Evolutionary conservation across 2,888 invertebrate genomes (phyloP).

Genomic region (Tetranychus piercei): DNA sequence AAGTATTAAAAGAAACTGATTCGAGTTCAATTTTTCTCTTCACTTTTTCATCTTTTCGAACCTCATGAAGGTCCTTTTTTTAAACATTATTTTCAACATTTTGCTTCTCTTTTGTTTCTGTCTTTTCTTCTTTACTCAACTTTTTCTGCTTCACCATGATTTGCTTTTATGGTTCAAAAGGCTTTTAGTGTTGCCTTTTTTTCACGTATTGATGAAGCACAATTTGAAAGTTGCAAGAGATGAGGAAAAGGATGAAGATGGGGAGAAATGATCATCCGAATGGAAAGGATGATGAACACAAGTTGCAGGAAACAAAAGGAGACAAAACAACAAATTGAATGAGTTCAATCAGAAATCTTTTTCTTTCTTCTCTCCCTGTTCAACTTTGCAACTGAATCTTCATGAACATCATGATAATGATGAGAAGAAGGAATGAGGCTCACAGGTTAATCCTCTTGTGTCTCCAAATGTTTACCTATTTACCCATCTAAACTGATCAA

Average conservation of each 20-base stretch:
- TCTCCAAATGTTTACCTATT: background rate
- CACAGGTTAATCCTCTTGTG: background rate
- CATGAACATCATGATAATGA: background rate
- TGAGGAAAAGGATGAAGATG: background rate
- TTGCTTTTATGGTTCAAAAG: background rate
- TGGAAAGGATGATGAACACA: background rate
- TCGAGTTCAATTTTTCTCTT: background rate
- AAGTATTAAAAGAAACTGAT: background rate
- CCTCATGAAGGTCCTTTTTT: background rate
- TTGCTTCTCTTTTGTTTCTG: background rate
- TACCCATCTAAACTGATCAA: background rate
- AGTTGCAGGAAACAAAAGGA: background rate
- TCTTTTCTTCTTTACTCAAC: background rate
- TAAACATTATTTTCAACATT: background rate
- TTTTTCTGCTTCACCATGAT: background rate
- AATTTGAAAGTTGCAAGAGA: background rate
- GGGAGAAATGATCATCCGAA: background rate
- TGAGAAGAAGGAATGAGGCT: background rate
- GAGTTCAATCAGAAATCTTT: background rate
- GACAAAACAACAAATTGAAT: background rate
- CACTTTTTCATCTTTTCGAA: background rate
- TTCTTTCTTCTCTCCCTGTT: background rate
- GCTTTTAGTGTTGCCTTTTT: background rate
- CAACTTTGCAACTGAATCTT: background rate
- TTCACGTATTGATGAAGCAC: background rate